phyloP scores from a whole-genome alignment of 1,140 invertebrate species.

The Cydia pomonella region DNA sequence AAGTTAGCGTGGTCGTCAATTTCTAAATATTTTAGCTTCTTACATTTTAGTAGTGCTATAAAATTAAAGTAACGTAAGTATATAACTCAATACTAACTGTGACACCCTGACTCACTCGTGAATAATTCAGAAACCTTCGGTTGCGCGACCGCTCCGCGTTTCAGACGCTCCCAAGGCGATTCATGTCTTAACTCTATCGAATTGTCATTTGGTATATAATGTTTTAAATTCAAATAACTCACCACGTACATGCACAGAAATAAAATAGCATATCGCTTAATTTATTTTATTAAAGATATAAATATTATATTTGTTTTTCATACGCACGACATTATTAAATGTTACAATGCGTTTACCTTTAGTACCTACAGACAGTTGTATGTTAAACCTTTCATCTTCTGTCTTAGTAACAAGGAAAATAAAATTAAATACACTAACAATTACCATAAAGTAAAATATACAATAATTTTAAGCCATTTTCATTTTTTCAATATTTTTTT shows the following conservation, averaged over 20 bases:
- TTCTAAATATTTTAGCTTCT: neutral
- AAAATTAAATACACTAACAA: no score
- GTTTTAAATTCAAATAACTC: neutral
- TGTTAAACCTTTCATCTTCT: no score
- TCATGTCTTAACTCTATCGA: neutral
- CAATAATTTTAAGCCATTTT: no score
- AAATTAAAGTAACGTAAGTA: neutral
- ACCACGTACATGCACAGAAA: neutral
- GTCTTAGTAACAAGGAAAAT: no score
- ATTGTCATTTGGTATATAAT: neutral
- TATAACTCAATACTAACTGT: neutral
- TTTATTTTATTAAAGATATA: no score
- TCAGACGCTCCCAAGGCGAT: slow-evolving; percentile 18
- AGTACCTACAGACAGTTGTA: no score
- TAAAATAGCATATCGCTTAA: neutral
- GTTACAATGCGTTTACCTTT: no score
- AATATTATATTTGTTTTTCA: no score
- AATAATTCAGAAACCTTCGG: slow-evolving; percentile 23
- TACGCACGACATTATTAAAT: no score
- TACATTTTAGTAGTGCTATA: neutral
- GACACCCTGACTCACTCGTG: slow-evolving; percentile 7
- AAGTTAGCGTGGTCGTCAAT: no score
- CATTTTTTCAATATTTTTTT: no score
- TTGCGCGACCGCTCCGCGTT: slow-evolving; percentile 13
- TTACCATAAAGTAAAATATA: no score